Conservation (phyloP, 2,888 invertebrate genomes). For the Steinernema scapterisci region DNA sequence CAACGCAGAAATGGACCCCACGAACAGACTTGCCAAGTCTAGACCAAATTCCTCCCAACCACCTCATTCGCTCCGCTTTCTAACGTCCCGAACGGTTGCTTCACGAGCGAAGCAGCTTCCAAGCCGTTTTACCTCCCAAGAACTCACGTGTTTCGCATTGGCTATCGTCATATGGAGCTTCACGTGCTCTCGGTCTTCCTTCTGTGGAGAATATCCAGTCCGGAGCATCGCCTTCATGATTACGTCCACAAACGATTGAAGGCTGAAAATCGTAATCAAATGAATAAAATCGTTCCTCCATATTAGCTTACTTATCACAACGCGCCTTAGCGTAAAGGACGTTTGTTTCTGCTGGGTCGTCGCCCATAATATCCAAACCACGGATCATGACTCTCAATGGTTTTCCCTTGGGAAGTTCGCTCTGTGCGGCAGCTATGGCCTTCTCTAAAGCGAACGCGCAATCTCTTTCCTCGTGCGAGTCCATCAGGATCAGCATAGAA, state of each 20-base stretch:
- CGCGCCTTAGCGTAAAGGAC: background rate
- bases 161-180: slow-evolving; percentile 28
- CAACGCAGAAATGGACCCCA: too few species aligned
- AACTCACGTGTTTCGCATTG: background rate
- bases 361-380: slow-evolving; percentile 22
- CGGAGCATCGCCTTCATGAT: background rate
- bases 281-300: too few species aligned
- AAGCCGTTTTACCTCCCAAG: too few species aligned
- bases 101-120: too few species aligned
- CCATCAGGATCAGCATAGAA: background rate
- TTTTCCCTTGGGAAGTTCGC: background rate
- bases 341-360: background rate
- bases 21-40: too few species aligned
- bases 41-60: too few species aligned
- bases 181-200: background rate
- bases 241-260: background rate
- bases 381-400: background rate
- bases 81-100: too few species aligned
- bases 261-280: slow-evolving; percentile 11
- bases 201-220: background rate
- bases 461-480: background rate
- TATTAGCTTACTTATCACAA: background rate
- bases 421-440: background rate
- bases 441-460: background rate
- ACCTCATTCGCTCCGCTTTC: too few species aligned